These are phyloP conservation scores for Lepidurus arcticus DNA, from an alignment of 1,140 invertebrate species.

Conservation along the genomic window DNA sequence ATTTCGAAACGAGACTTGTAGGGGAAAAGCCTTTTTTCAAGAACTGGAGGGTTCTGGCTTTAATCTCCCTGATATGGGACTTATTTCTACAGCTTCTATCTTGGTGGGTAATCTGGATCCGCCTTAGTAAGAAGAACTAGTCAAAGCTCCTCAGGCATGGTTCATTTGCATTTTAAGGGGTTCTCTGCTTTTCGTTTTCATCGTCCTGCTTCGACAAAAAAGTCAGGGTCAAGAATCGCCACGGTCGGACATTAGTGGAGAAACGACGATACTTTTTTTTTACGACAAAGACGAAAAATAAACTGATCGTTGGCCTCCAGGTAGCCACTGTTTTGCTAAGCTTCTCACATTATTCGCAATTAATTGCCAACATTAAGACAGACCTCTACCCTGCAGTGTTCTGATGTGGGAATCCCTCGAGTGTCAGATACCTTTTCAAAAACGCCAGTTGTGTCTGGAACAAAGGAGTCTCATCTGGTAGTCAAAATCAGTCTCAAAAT, in stretches of 20 bases:
- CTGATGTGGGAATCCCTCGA: too few species aligned
- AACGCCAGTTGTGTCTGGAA: too few species aligned
- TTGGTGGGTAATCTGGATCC: not conserved
- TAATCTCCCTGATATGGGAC: not conserved
- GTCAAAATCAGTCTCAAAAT: too few species aligned
- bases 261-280: not conserved
- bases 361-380: not conserved
- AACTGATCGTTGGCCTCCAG: not conserved
- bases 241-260: not conserved
- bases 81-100: not conserved
- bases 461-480: too few species aligned
- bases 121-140: slow-evolving; percentile 6
- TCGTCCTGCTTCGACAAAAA: not conserved
- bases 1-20: not conserved
- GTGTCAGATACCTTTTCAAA: too few species aligned
- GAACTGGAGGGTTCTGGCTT: not conserved
- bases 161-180: slow-evolving; percentile 19
- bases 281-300: not conserved
- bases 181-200: not conserved
- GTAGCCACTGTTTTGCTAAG: not conserved
- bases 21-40: not conserved
- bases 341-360: not conserved
- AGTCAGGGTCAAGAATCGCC: slow-evolving; percentile 14
- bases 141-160: not conserved
- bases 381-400: not conserved